Percentiles rank a stretch among this genome's conserved stretches.
phyloP scores from a whole-genome alignment of 1,140 invertebrate species.

The Hycleus phaleratus region DNA sequence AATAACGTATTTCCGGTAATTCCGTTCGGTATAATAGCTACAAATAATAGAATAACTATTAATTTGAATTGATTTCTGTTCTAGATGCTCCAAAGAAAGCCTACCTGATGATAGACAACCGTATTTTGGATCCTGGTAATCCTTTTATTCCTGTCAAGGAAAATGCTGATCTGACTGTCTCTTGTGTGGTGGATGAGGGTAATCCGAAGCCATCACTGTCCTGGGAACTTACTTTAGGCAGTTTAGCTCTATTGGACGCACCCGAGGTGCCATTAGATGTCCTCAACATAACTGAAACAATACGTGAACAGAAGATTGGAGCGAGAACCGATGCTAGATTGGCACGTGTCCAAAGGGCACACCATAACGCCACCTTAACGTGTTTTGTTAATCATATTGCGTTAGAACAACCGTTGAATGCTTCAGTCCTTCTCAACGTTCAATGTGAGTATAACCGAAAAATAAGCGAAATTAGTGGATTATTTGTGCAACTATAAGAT shows the following conservation, averaged over 20 bases:
- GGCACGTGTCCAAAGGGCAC: constrained; percentile 57
- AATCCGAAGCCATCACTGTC: constrained; percentile 65
- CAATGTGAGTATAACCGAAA: constrained; percentile 60
- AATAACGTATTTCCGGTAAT: constrained; percentile 20
- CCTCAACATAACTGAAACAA: constrained; percentile 37
- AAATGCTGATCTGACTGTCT: constrained; percentile 66
- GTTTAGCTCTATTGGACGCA: constrained; percentile 46
- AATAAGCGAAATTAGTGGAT: too few species aligned
- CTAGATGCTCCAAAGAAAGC: constrained; percentile 68
- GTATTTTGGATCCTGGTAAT: constrained; percentile 72
- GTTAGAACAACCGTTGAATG: constrained; percentile 56
- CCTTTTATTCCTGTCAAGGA: constrained; percentile 76
- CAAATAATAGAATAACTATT: neutral
- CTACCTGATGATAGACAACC: constrained; percentile 71
- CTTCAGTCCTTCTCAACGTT: constrained; percentile 67
- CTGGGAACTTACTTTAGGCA: constrained; percentile 60
- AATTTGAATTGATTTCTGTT: constrained; percentile 30
- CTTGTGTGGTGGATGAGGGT: constrained; percentile 76
- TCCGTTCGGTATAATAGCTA: constrained; percentile 1
- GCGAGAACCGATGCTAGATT: constrained; percentile 56
- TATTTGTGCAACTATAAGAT: too few species aligned
- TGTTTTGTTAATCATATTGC: constrained; percentile 67
- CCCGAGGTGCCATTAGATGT: constrained; percentile 45
- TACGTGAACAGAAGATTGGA: constrained; percentile 44
- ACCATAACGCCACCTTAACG: constrained; percentile 67